A percentile compares a stretch with the other conserved stretches of the same genome.
These are phyloP conservation scores for Cryptotermes secundus DNA, from an alignment of 1,140 invertebrate species.

Conservation along the genomic window DNA sequence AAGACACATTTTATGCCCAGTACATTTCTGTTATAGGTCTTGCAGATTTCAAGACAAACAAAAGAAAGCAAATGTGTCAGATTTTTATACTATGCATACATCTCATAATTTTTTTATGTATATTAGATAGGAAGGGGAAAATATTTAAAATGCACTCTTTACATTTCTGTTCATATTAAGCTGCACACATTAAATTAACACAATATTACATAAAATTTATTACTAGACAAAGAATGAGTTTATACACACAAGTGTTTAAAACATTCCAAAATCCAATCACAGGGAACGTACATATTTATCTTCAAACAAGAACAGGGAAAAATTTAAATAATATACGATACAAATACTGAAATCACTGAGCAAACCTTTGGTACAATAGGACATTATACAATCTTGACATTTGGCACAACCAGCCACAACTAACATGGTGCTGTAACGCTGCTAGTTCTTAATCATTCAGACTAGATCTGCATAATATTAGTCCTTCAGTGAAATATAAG, in stretches of 20 bases:
- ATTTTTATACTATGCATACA: too few relatives aligned
- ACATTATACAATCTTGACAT: background rate
- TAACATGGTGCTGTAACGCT: background rate
- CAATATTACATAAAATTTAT: background rate
- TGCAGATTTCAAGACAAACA: too few relatives aligned
- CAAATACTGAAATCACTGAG: background rate
- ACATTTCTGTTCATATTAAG: too few relatives aligned
- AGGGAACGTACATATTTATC: background rate
- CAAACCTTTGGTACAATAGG: background rate
- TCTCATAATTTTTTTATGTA: too few relatives aligned
- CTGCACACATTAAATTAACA: too few relatives aligned
- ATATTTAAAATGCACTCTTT: too few relatives aligned
- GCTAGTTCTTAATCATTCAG: background rate
- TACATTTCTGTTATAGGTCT: too few relatives aligned
- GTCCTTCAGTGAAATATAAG: background rate
- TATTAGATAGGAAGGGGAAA: too few relatives aligned
- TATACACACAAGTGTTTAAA: background rate
- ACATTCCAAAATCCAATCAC: background rate
- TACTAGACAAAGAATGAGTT: background rate
- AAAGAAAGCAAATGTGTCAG: too few relatives aligned
- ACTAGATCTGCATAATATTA: background rate
- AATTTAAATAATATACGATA: background rate
- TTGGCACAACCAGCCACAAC: conserved; percentile 1
- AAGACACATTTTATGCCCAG: too few relatives aligned
- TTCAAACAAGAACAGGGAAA: background rate